Percentiles rank a stretch among this genome's conserved stretches.
These are phyloP conservation scores for Eidolon dupreanum DNA, from an alignment of 2,797 vertebrate genomes.

Conservation along the genomic window DNA sequence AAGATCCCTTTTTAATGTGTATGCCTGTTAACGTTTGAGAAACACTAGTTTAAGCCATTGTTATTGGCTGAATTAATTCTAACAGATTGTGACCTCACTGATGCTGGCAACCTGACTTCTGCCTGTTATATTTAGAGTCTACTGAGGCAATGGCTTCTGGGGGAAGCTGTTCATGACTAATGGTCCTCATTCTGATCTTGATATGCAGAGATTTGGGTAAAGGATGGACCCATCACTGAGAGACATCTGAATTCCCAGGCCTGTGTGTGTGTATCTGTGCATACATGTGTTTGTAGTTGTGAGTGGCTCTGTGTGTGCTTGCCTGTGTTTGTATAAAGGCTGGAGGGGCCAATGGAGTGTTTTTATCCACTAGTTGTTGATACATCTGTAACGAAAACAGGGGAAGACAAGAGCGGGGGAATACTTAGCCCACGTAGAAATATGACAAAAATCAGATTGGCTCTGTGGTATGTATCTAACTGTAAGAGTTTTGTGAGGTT, in stretches of 20 bases:
- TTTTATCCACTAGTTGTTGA: accelerated
- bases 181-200: background rate
- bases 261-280: no score
- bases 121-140: no score
- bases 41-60: background rate
- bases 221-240: accelerated
- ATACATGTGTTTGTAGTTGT: accelerated
- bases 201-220: background rate
- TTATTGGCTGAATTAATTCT: background rate
- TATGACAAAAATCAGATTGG: no score
- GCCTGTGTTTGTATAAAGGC: background rate
- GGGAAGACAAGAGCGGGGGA: background rate
- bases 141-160: background rate
- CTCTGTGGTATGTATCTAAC: background rate
- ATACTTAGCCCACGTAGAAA: background rate
- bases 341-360: accelerated
- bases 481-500: background rate
- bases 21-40: background rate
- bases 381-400: background rate
- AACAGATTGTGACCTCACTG: background rate
- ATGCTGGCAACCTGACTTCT: background rate
- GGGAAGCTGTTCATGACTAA: background rate
- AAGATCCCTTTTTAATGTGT: background rate
- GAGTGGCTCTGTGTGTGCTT: background rate
- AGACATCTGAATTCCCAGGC: background rate